Evolutionary conservation across 2,888 invertebrate species (phyloP).

Genomic region (Oxystoma pomonae): DNA sequence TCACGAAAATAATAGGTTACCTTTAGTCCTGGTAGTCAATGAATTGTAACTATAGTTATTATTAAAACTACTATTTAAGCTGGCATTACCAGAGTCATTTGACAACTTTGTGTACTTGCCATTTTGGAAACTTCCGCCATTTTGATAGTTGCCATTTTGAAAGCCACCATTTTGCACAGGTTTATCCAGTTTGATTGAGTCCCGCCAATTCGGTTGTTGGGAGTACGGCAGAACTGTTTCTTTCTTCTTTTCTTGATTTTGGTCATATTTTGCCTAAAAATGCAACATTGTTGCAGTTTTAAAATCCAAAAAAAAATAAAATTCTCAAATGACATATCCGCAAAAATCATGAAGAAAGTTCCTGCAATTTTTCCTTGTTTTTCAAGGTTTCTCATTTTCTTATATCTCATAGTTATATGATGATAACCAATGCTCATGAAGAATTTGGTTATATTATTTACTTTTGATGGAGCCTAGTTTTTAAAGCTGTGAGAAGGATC

Average conservation of each 20-base stretch:
- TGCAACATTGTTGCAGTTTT: constrained; percentile 4
- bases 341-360: too few relatives aligned
- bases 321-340: too few relatives aligned
- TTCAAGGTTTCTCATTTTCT: too few relatives aligned
- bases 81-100: constrained; percentile 32
- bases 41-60: constrained; percentile 38
- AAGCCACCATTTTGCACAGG: constrained; percentile 46
- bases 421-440: too few relatives aligned
- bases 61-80: constrained; percentile 31
- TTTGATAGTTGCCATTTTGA: constrained; percentile 5
- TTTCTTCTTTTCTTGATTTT: constrained; percentile 51
- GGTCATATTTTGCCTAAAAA: constrained; percentile 66
- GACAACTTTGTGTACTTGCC: constrained; percentile 22
- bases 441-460: too few relatives aligned
- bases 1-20: constrained; percentile 41
- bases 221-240: constrained; percentile 54
- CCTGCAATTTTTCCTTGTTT: too few relatives aligned
- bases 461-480: background rate
- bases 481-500: too few relatives aligned
- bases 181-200: constrained; percentile 56
- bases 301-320: too few relatives aligned
- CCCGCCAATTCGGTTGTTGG: constrained; percentile 44
- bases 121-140: constrained; percentile 16
- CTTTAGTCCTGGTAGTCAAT: constrained; percentile 34
- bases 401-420: too few relatives aligned